phyloP scores from a whole-genome alignment of 2,797 vertebrate genomes.

The Thunnus albacares region DNA sequence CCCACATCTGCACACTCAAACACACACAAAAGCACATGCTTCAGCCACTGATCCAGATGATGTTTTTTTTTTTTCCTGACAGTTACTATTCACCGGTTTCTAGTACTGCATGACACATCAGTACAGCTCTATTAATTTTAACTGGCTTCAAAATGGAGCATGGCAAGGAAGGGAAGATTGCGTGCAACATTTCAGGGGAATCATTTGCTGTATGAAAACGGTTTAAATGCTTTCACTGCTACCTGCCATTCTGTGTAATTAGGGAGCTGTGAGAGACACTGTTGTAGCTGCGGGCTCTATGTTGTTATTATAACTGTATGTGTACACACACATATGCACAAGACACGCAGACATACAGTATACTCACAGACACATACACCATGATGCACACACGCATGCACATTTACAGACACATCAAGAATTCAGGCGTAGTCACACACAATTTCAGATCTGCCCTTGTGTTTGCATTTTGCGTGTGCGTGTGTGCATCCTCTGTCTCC shows the following conservation, averaged over 20 bases:
- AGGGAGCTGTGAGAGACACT: constrained; percentile 55
- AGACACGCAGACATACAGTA: constrained; percentile 12
- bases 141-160: constrained; percentile 36
- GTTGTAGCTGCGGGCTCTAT: constrained; percentile 46
- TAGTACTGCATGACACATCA: constrained; percentile 27
- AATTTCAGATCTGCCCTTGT: constrained; percentile 30
- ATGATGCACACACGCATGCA: constrained; percentile 9
- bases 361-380: background rate
- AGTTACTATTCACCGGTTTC: constrained; percentile 33
- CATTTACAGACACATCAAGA: constrained; percentile 21
- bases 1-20: background rate
- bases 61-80: background rate
- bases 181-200: constrained; percentile 43
- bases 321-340: constrained; percentile 6
- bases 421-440: constrained; percentile 28
- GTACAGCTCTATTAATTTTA: constrained; percentile 52
- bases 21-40: constrained; percentile 8
- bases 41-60: background rate
- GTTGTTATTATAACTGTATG: constrained; percentile 35
- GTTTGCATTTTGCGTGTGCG: constrained; percentile 23
- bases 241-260: constrained; percentile 68
- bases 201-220: constrained; percentile 52
- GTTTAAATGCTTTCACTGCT: constrained; percentile 41
- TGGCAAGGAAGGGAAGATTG: constrained; percentile 22
- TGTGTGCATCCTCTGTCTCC: constrained; percentile 16